A percentile compares a stretch with the other conserved stretches of the same genome.
Evolutionary conservation across 2,113 vertebrate species (phyloP).

Genomic region (Bufo bufo): DNA sequence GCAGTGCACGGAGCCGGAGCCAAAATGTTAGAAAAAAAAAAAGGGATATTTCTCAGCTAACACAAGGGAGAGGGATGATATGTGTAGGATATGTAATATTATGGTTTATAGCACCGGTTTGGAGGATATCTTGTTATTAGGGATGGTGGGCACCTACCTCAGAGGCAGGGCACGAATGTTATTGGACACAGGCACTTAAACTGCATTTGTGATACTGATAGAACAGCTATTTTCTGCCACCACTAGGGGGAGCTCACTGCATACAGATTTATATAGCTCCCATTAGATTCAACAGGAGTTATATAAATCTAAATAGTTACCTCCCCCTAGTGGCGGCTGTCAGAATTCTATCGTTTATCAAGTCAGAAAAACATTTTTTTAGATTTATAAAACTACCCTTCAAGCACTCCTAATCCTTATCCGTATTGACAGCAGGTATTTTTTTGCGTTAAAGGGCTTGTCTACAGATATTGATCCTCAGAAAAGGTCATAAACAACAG

Average conservation of each 20-base stretch:
- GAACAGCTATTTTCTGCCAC: neutral
- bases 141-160: too few species aligned
- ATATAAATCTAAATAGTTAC: neutral
- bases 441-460: too few species aligned
- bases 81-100: too few species aligned
- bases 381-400: too few species aligned
- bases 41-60: neutral
- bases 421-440: too few species aligned
- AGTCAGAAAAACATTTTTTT: too few species aligned
- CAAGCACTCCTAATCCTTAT: neutral
- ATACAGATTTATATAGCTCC: neutral
- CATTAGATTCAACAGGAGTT: neutral
- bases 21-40: neutral
- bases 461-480: too few species aligned
- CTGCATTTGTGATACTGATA: too few species aligned
- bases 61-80: neutral
- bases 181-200: too few species aligned
- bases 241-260: neutral
- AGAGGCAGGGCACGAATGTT: too few species aligned
- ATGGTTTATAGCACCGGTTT: neutral
- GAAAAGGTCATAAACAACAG: too few species aligned
- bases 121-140: neutral
- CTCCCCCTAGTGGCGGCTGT: neutral
- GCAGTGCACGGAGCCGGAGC: neutral
- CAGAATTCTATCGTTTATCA: neutral